Conservation (phyloP, 2,888 invertebrate genomes). For the Agriopis aurantiaria region DNA sequence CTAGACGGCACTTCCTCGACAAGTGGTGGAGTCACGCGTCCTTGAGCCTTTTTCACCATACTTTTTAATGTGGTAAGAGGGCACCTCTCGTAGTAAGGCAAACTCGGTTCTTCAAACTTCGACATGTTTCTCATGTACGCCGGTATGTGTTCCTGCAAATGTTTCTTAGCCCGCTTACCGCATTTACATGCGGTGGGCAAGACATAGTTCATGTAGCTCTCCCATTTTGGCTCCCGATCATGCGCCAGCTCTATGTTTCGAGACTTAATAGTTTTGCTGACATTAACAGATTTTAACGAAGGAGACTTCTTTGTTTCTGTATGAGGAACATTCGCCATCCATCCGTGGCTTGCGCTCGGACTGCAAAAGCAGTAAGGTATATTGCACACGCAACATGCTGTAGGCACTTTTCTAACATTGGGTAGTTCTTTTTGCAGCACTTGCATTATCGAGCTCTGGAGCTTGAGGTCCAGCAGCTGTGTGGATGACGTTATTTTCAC, state of each 20-base stretch:
- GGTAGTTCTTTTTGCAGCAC: constrained; percentile 69
- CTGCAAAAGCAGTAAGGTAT: constrained; percentile 67
- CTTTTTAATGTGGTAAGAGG: constrained; percentile 57
- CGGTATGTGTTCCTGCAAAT: constrained; percentile 70
- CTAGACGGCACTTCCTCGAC: constrained; percentile 49
- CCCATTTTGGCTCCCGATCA: constrained; percentile 72
- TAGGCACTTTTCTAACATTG: constrained; percentile 58
- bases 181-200: constrained; percentile 65
- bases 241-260: constrained; percentile 59
- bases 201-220: constrained; percentile 66
- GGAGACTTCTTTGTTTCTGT: constrained; percentile 32
- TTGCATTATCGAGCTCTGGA: constrained; percentile 75
- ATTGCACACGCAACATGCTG: constrained; percentile 62
- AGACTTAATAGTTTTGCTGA: constrained; percentile 57
- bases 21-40: constrained; percentile 43
- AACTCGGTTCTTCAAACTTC: constrained; percentile 57
- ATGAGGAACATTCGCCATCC: neutral
- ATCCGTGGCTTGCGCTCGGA: constrained; percentile 29
- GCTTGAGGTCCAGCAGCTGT: constrained; percentile 61
- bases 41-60: constrained; percentile 61
- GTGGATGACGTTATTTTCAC: constrained; percentile 61
- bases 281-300: constrained; percentile 39
- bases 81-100: constrained; percentile 71
- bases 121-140: constrained; percentile 73
- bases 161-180: constrained; percentile 66